Conservation (phyloP, 64 coral and sea anemone species). For the Montipora efflorescens region DNA sequence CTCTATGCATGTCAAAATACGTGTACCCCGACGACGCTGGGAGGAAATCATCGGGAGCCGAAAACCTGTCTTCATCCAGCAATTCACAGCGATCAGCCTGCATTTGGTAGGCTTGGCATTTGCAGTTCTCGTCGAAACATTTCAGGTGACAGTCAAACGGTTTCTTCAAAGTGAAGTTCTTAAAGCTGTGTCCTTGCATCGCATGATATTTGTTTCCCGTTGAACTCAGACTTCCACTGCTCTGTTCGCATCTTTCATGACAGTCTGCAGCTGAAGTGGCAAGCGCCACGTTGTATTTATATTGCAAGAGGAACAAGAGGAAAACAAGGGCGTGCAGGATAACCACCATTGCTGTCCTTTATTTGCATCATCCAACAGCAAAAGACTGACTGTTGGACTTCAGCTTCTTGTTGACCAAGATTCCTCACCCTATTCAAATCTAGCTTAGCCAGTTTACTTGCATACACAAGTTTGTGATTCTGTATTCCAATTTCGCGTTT, state of each 20-base stretch:
- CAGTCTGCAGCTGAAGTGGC: not conserved
- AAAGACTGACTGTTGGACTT: no score
- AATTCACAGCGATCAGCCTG: not conserved
- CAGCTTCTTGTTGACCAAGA: no score
- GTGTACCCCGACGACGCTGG: not conserved
- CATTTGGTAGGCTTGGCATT: no score
- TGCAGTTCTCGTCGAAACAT: not conserved
- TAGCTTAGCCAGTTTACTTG: no score
- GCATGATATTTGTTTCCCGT: not conserved
- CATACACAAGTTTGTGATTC: no score
- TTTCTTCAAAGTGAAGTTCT: not conserved
- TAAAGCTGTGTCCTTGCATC: not conserved
- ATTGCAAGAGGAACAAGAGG: not conserved
- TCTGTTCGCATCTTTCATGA: not conserved
- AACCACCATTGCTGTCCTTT: not conserved
- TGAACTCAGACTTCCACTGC: not conserved
- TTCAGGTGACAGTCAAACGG: not conserved
- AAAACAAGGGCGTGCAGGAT: not conserved
- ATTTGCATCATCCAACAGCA: no score
- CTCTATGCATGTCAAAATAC: conserved; percentile 47
- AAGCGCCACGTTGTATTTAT: not conserved
- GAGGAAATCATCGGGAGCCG: conserved; percentile 4
- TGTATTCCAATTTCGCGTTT: no score
- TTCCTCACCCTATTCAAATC: no score
- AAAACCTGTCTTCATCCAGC: conserved; percentile 44